Percentiles rank a stretch among this genome's conserved stretches.
These are phyloP conservation scores for Argyrosomus japonicus DNA, from an alignment of 2,113 vertebrate species.

Conservation along the genomic window DNA sequence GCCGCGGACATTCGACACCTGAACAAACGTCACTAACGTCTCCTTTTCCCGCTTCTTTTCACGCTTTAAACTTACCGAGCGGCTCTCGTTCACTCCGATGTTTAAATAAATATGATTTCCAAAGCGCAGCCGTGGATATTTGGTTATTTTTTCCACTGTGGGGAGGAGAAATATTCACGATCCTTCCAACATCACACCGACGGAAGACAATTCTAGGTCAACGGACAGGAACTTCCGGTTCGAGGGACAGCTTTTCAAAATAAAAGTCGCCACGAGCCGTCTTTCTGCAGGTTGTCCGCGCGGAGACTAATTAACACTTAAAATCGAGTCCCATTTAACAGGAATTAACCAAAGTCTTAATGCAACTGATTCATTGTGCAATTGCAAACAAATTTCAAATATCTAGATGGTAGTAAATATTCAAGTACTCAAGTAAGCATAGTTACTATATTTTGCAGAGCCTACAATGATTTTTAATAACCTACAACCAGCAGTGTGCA, in stretches of 20 bases:
- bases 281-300: no score
- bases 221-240: constrained; percentile 32
- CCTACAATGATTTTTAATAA: neutral
- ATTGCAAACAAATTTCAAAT: neutral
- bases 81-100: constrained; percentile 1
- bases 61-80: constrained; percentile 49
- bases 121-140: neutral
- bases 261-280: neutral
- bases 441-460: neutral
- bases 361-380: neutral
- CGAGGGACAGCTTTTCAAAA: constrained; percentile 12
- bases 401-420: neutral
- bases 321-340: neutral
- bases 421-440: neutral
- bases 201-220: constrained; percentile 31
- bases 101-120: neutral
- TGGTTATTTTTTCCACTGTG: neutral
- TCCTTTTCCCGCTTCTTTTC: neutral
- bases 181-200: constrained; percentile 22
- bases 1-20: constrained; percentile 54
- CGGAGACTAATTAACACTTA: neutral
- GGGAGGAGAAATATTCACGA: neutral
- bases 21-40: neutral
- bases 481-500: neutral
- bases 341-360: neutral